These are phyloP conservation scores for Sebastes miniatus DNA, from an alignment of 2,797 vertebrate species.

Conservation along the genomic window DNA sequence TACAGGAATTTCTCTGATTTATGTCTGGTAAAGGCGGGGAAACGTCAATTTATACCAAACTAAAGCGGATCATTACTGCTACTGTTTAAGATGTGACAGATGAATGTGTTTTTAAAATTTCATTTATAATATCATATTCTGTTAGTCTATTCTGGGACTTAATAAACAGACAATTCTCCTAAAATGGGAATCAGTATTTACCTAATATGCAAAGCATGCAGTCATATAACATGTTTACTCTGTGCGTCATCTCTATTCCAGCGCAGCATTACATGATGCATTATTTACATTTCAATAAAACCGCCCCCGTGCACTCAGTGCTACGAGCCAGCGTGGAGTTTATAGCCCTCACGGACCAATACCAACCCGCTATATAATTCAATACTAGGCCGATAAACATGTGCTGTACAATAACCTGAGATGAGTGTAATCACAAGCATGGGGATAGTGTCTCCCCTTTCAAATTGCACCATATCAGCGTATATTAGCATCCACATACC, in stretches of 20 bases:
- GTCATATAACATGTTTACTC: constrained; percentile 11
- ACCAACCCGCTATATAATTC: constrained; percentile 37
- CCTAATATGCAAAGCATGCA: constrained; percentile 11
- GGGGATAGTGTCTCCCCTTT: background rate
- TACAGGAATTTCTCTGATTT: constrained; percentile 34
- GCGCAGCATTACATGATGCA: constrained; percentile 16
- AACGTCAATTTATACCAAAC: constrained; percentile 16
- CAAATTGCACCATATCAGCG: constrained; percentile 36
- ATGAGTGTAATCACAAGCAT: constrained; percentile 42
- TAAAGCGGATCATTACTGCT: constrained; percentile 5
- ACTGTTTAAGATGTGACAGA: background rate
- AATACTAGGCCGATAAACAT: constrained; percentile 58
- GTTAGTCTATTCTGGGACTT: background rate
- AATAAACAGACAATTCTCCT: constrained; percentile 4
- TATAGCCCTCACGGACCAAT: constrained; percentile 40
- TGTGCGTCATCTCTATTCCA: constrained; percentile 6
- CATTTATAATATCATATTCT: background rate
- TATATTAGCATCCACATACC: constrained; percentile 56
- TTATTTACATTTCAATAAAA: constrained; percentile 67
- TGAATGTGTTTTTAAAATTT: background rate
- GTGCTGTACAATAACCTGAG: constrained; percentile 40
- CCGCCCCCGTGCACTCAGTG: background rate
- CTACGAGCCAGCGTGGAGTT: constrained; percentile 14
- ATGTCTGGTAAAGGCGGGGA: background rate
- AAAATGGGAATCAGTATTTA: background rate